phyloP scores from a whole-genome alignment of 1,140 invertebrate species.

The Bombus confusus region DNA sequence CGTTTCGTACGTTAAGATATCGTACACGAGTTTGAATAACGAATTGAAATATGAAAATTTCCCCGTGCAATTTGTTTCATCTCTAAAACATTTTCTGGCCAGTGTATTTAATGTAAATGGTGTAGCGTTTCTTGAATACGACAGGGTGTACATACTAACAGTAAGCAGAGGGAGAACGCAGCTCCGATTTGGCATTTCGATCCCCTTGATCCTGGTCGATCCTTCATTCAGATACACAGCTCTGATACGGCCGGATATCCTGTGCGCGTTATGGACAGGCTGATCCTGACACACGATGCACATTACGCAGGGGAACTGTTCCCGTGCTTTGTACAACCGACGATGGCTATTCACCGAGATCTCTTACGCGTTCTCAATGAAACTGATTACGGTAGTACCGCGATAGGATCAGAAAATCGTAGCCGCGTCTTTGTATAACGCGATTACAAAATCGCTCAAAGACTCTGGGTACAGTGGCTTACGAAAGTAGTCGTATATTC shows the following conservation, averaged over 20 bases:
- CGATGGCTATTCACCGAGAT: slow-evolving; percentile 30
- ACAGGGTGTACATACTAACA: not conserved
- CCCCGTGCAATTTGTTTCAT: too few species aligned
- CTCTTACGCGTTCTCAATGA: slow-evolving; percentile 39
- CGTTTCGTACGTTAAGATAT: not conserved
- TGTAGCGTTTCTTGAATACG: not conserved
- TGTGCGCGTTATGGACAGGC: slow-evolving; percentile 68
- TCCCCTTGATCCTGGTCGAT: slow-evolving; percentile 66
- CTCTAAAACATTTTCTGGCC: too few species aligned
- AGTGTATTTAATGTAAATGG: not conserved
- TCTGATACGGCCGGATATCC: slow-evolving; percentile 63
- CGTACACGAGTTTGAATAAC: too few species aligned
- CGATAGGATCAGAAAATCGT: too few species aligned
- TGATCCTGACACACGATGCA: slow-evolving; percentile 70
- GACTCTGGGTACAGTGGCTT: too few species aligned
- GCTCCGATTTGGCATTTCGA: slow-evolving; percentile 62
- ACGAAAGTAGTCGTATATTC: too few species aligned
- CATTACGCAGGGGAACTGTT: slow-evolving; percentile 55
- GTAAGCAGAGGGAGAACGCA: slow-evolving; percentile 13
- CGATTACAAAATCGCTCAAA: too few species aligned
- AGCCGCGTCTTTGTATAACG: too few species aligned
- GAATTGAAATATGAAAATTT: too few species aligned
- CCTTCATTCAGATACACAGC: slow-evolving; percentile 70
- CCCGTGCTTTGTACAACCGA: slow-evolving; percentile 20
- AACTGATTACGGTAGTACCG: slow-evolving; percentile 1